phyloP scores from a whole-genome alignment of 2,888 invertebrate genomes.

The Nasonovia ribisnigri region DNA sequence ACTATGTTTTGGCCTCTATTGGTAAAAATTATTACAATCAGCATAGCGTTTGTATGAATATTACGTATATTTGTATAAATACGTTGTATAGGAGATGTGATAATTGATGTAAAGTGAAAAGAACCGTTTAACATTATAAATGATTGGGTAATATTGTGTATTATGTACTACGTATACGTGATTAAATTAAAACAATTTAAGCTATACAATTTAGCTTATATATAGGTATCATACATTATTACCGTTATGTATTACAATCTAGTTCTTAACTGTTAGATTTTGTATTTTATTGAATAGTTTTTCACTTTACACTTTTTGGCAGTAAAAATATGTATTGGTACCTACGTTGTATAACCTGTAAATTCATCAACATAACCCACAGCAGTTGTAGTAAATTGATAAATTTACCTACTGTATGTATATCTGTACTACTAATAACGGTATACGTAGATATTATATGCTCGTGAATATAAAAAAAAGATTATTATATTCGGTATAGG shows the following conservation, averaged over 20 bases:
- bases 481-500: neutral
- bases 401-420: neutral
- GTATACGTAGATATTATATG: neutral
- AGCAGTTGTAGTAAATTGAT: neutral
- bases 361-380: neutral
- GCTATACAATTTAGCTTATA: neutral
- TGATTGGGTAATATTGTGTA: neutral
- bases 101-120: neutral
- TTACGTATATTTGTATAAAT: no score
- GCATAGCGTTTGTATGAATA: neutral
- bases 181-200: neutral
- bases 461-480: neutral
- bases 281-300: neutral
- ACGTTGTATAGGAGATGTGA: neutral
- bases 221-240: neutral
- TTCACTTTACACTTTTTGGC: neutral
- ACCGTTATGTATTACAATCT: neutral
- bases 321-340: neutral
- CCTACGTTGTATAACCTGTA: neutral
- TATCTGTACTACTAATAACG: neutral
- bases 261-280: neutral
- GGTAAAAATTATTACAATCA: neutral
- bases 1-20: neutral
- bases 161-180: neutral
- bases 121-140: neutral